Percentiles rank a stretch among this genome's conserved stretches.
phyloP scores from a whole-genome alignment of 1,140 invertebrate species.

The Dysdera silvatica region DNA sequence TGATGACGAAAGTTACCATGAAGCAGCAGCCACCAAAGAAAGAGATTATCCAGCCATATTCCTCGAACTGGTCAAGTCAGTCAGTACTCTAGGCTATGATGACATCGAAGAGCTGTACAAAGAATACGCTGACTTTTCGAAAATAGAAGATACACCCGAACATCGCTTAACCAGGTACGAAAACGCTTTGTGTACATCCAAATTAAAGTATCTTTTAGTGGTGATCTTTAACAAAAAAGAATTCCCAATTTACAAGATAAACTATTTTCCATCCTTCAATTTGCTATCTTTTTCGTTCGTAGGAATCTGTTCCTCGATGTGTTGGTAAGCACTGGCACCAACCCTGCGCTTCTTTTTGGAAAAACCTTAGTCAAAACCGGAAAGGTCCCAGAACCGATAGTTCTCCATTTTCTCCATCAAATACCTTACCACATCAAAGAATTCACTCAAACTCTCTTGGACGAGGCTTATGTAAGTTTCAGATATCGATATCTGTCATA shows the following conservation, averaged over 20 bases:
- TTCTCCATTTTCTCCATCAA: constrained; percentile 10
- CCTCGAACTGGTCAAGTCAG: constrained; percentile 14
- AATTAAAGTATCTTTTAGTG: no score
- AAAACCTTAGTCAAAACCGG: constrained; percentile 20
- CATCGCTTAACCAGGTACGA: no score
- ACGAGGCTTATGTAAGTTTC: constrained; percentile 6
- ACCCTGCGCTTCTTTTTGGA: constrained; percentile 15
- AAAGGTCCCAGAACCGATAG: background rate
- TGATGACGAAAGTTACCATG: constrained; percentile 10
- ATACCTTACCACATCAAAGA: constrained; percentile 18
- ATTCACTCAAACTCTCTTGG: constrained; percentile 9
- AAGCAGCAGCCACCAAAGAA: constrained; percentile 14
- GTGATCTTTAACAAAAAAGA: no score
- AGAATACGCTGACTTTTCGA: constrained; percentile 3
- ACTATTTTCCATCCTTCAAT: no score
- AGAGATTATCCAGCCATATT: constrained; percentile 22
- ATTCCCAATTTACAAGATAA: no score
- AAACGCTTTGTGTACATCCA: no score
- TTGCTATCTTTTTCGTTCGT: no score
- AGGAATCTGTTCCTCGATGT: constrained; percentile 24
- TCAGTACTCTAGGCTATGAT: constrained; percentile 12
- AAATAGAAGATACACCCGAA: no score
- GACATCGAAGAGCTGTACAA: constrained; percentile 21
- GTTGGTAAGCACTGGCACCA: constrained; percentile 13
- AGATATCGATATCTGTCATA: no score